Percentiles rank a stretch among this genome's conserved stretches.
Conservation (phyloP, 1,140 invertebrate species). For the Heliconius congener region DNA sequence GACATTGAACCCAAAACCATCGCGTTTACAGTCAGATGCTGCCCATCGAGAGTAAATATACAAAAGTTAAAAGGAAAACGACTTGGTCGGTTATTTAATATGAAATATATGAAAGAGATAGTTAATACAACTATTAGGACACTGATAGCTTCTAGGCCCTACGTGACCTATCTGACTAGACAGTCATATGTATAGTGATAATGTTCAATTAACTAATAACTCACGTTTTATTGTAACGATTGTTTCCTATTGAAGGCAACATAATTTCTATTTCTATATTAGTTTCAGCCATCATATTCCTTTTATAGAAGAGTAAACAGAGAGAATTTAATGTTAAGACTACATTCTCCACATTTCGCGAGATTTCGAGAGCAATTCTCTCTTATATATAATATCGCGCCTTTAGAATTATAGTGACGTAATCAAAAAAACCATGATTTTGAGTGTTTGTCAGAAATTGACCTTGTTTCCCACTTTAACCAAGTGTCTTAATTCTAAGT, state of each 20-base stretch:
- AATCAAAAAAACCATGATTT: too few relatives aligned
- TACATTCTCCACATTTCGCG: neutral
- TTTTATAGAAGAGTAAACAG: too few relatives aligned
- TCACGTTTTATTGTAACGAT: slow-evolving; percentile 24
- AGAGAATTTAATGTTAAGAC: too few relatives aligned
- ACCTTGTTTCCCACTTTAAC: too few relatives aligned
- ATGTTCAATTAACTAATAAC: slow-evolving; percentile 27
- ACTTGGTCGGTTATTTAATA: neutral
- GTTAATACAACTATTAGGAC: slow-evolving; percentile 27
- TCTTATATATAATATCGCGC: too few relatives aligned
- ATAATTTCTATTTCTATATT: neutral
- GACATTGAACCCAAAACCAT: too few relatives aligned
- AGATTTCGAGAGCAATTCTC: neutral
- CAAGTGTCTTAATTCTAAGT: too few relatives aligned
- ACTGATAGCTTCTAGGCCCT: slow-evolving; percentile 33
- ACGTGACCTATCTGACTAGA: slow-evolving; percentile 39
- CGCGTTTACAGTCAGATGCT: too few relatives aligned
- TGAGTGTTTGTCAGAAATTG: too few relatives aligned
- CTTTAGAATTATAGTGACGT: too few relatives aligned
- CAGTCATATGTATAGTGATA: slow-evolving; percentile 26
- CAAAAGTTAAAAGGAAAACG: too few relatives aligned
- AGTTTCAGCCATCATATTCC: neutral
- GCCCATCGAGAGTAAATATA: neutral
- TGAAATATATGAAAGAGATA: slow-evolving; percentile 9
- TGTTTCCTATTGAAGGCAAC: neutral